These are phyloP conservation scores for Petrocephalus sullivani DNA, from an alignment of 2,797 vertebrate species.

Conservation along the genomic window DNA sequence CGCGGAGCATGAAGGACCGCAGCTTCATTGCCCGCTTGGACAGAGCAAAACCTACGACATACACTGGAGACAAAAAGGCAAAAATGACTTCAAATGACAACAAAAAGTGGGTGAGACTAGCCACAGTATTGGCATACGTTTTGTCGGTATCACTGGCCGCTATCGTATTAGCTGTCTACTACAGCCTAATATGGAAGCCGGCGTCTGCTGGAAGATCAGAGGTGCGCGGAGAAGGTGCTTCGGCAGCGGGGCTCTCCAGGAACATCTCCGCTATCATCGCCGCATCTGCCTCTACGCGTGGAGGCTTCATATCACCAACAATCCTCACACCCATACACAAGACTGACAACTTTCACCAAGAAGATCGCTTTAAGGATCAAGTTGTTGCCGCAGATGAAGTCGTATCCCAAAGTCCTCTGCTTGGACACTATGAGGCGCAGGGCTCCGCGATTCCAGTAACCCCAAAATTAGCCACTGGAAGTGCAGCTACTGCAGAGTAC, in stretches of 20 bases:
- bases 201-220: constrained; percentile 37
- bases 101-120: constrained; percentile 80
- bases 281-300: constrained; percentile 15
- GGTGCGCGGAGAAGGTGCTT: constrained; percentile 2
- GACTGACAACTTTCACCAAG: background rate
- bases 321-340: background rate
- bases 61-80: constrained; percentile 80
- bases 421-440: background rate
- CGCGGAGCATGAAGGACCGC: constrained; percentile 67
- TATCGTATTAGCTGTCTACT: constrained; percentile 77
- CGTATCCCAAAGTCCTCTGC: background rate
- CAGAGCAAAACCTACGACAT: constrained; percentile 76
- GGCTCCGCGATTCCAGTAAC: background rate
- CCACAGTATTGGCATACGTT: constrained; percentile 78
- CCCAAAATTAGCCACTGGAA: background rate
- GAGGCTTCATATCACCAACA: background rate
- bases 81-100: constrained; percentile 81
- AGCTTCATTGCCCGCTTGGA: constrained; percentile 64
- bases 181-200: constrained; percentile 79
- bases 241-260: background rate
- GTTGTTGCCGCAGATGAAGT: constrained; percentile 2
- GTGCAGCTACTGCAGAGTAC: background rate
- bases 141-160: constrained; percentile 77
- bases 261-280: background rate
- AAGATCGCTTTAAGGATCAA: background rate